These are phyloP conservation scores for Bradynema listronoti DNA, from an alignment of 1,140 invertebrate species.

Conservation along the genomic window DNA sequence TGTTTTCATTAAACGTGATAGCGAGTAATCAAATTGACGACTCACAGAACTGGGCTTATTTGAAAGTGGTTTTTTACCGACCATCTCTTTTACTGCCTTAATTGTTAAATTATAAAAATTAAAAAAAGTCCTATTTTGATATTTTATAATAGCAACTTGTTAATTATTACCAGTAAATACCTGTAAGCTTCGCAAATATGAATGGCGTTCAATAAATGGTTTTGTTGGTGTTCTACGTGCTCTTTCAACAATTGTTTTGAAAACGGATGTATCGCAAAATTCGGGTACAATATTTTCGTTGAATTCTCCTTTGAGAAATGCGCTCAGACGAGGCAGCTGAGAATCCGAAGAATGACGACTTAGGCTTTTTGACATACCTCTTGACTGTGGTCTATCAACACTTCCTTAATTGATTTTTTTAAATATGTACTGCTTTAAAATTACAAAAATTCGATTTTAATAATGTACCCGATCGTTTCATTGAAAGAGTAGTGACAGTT, in stretches of 20 bases:
- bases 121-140: slow-evolving; percentile 63
- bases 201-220: slow-evolving; percentile 34
- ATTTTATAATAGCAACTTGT: slow-evolving; percentile 77
- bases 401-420: slow-evolving; percentile 35
- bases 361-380: slow-evolving; percentile 6
- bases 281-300: slow-evolving; percentile 45
- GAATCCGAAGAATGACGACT: slow-evolving; percentile 50
- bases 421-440: slow-evolving; percentile 11
- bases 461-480: slow-evolving; percentile 31
- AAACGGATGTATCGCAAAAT: slow-evolving; percentile 56
- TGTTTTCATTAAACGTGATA: slow-evolving; percentile 83
- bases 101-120: slow-evolving; percentile 30
- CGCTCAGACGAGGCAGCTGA: slow-evolving; percentile 46
- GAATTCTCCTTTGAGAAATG: slow-evolving; percentile 53
- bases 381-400: slow-evolving; percentile 36
- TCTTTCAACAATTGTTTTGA: slow-evolving; percentile 52
- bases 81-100: slow-evolving; percentile 44
- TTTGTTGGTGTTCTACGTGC: slow-evolving; percentile 42
- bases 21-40: slow-evolving; percentile 83
- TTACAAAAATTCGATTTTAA: neutral
- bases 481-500: slow-evolving; percentile 63
- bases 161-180: neutral
- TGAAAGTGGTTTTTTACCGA: slow-evolving; percentile 43
- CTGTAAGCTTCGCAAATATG: slow-evolving; percentile 64
- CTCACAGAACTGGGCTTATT: slow-evolving; percentile 82